Evolutionary conservation across 2,888 invertebrate species (phyloP).

Genomic region (Drosophila pseudotalamancana): DNA sequence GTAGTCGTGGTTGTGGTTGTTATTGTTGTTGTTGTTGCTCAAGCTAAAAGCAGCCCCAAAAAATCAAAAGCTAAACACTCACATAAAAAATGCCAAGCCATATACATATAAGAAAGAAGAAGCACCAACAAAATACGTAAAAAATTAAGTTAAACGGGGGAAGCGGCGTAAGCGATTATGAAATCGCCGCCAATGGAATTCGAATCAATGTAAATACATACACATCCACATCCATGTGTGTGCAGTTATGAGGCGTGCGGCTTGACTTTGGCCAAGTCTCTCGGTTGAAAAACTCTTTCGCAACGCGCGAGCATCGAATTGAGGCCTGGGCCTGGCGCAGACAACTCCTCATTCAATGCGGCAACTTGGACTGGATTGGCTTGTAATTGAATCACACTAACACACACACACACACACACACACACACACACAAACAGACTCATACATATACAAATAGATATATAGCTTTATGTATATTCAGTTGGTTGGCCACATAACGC

Average conservation of each 20-base stretch:
- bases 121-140: slow-evolving; percentile 44
- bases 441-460: no score
- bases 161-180: slow-evolving; percentile 63
- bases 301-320: slow-evolving; percentile 50
- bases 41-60: slow-evolving; percentile 36
- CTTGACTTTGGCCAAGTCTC: slow-evolving; percentile 57
- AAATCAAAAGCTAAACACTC: slow-evolving; percentile 46
- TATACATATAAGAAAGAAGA: slow-evolving; percentile 46
- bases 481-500: slow-evolving; percentile 48
- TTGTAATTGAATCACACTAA: slow-evolving; percentile 68
- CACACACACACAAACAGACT: not conserved
- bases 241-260: slow-evolving; percentile 39
- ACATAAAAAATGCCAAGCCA: slow-evolving; percentile 49
- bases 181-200: slow-evolving; percentile 76
- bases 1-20: slow-evolving; percentile 40
- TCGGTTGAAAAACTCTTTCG: slow-evolving; percentile 60
- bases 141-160: slow-evolving; percentile 57
- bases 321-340: slow-evolving; percentile 40
- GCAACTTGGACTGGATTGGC: slow-evolving; percentile 67
- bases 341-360: slow-evolving; percentile 42
- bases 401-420: slow-evolving; percentile 3
- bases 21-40: slow-evolving; percentile 43
- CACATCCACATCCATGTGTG: not conserved
- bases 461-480: slow-evolving; percentile 6
- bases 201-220: slow-evolving; percentile 68